Evolutionary conservation across 2,888 invertebrate genomes (phyloP).

Genomic region (Chesias legatella): DNA sequence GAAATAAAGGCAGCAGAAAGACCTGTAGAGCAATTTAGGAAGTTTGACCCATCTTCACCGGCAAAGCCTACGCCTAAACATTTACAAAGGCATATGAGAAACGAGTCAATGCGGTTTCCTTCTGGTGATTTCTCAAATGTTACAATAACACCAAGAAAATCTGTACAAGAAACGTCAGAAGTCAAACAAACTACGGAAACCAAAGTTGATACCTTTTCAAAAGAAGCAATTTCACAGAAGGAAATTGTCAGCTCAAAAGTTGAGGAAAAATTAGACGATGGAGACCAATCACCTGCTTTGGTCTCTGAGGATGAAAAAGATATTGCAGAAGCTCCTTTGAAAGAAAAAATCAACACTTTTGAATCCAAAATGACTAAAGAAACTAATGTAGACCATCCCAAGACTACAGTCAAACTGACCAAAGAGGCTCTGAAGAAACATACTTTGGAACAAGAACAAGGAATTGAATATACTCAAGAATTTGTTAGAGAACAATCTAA

Average conservation of each 20-base stretch:
- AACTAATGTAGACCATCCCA: conserved; percentile 61
- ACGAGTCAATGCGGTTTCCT: conserved; percentile 77
- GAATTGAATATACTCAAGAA: conserved; percentile 74
- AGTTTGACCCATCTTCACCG: conserved; percentile 70
- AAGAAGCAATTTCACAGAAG: conserved; percentile 68
- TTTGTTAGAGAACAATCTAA: conserved; percentile 75
- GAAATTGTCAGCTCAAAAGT: conserved; percentile 74
- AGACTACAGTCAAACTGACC: conserved; percentile 67
- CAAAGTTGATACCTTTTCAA: conserved; percentile 52
- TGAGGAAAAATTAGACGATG: conserved; percentile 77
- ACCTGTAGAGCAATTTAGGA: conserved; percentile 64
- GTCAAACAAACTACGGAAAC: conserved; percentile 47
- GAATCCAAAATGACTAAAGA: conserved; percentile 72
- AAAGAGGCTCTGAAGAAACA: conserved; percentile 77
- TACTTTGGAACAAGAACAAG: conserved; percentile 71
- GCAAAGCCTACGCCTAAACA: conserved; percentile 76
- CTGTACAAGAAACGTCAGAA: conserved; percentile 70
- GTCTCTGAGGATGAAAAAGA: conserved; percentile 66
- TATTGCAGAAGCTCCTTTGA: conserved; percentile 71
- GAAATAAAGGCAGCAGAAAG: conserved; percentile 55
- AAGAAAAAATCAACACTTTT: conserved; percentile 70
- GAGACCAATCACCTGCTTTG: conserved; percentile 67
- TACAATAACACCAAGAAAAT: conserved; percentile 70
- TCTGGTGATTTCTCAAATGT: conserved; percentile 77
- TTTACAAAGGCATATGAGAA: conserved; percentile 75